Evolutionary conservation across 2,888 invertebrate genomes (phyloP).

Genomic region (Eupithecia insigniata): DNA sequence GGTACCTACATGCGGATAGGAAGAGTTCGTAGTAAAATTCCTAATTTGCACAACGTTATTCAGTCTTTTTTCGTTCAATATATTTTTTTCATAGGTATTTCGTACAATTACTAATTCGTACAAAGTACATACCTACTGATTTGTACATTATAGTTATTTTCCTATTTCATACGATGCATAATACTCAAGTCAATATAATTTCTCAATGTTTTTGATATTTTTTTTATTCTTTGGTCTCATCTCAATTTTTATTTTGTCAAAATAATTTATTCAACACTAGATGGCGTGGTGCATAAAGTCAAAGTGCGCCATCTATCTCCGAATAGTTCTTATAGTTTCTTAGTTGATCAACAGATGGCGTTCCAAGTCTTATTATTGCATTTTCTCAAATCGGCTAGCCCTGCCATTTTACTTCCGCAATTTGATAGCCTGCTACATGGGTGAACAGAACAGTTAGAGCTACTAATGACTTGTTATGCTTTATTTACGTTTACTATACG

Average conservation of each 20-base stretch:
- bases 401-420: conserved; percentile 17
- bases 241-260: neutral
- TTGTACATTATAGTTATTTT: too few species aligned
- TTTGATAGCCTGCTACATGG: conserved; percentile 16
- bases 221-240: too few species aligned
- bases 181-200: too few species aligned
- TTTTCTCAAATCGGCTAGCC: neutral
- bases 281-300: neutral
- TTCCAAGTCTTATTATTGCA: neutral
- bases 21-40: too few species aligned
- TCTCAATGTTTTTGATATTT: too few species aligned
- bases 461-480: conserved; percentile 12
- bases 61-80: too few species aligned
- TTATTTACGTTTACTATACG: conserved; percentile 7
- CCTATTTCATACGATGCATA: too few species aligned
- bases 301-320: conserved; percentile 16
- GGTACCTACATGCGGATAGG: too few species aligned
- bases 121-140: too few species aligned
- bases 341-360: conserved; percentile 23
- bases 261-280: neutral
- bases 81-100: too few species aligned
- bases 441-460: conserved; percentile 10
- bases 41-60: too few species aligned
- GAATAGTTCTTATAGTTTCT: conserved; percentile 1
- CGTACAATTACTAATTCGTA: too few species aligned